Evolutionary conservation across 53 echinoderm and acorn worm species (phyloP).

Genomic region (Actinopyga echinites): DNA sequence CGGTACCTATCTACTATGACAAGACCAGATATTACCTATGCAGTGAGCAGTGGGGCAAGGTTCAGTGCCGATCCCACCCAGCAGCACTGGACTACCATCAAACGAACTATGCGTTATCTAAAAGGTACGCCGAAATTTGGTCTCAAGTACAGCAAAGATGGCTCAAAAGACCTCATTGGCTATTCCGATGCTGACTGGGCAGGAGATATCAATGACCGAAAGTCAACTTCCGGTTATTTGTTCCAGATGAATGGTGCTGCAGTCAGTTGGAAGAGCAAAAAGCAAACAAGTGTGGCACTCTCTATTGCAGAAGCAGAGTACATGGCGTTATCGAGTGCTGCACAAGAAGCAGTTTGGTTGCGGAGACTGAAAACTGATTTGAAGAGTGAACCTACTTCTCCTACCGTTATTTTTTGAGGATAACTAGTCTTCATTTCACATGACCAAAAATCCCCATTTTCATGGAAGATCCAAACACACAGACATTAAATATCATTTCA

Average conservation of each 20-base stretch:
- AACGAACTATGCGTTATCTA: not conserved
- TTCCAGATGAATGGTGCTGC: not conserved
- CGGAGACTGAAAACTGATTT: not conserved
- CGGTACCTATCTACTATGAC: not conserved
- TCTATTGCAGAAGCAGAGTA: conserved; percentile 2
- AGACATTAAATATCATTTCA: not conserved
- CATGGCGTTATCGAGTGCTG: not conserved
- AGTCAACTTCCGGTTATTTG: not conserved
- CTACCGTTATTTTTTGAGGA: not conserved
- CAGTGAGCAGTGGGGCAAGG: not conserved
- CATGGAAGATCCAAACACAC: not conserved
- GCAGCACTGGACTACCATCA: not conserved
- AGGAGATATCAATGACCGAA: not conserved
- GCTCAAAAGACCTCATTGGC: not conserved
- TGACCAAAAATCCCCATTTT: not conserved
- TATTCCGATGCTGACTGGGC: not conserved
- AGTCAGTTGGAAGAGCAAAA: conserved; percentile 2
- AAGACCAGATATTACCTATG: conserved; percentile 3
- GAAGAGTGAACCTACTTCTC: not conserved
- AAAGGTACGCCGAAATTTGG: conserved; percentile 4
- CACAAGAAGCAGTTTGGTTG: conserved; percentile 3
- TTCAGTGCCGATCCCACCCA: not conserved
- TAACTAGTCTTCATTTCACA: not conserved
- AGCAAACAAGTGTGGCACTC: conserved; percentile 26
- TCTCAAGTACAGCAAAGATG: not conserved